phyloP scores from a whole-genome alignment of 2,797 vertebrate species.

The Phrynocephalus guinanensis region DNA sequence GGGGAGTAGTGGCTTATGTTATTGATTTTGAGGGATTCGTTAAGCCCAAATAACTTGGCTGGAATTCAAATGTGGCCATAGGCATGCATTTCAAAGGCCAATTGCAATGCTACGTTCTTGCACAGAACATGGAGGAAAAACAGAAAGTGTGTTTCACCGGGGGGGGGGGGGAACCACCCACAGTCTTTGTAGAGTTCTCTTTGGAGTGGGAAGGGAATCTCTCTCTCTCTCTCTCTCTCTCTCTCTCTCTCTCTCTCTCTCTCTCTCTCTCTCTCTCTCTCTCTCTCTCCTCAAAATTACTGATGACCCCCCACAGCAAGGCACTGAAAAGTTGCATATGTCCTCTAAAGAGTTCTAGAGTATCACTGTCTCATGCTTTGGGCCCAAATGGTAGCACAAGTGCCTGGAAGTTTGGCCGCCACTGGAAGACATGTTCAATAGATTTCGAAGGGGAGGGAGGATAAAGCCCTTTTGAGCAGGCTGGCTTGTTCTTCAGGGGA shows the following conservation, averaged over 20 bases:
- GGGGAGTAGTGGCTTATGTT: neutral
- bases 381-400: neutral
- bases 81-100: neutral
- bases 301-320: neutral
- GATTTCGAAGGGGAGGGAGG: slow-evolving; percentile 13
- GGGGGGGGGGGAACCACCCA: no score
- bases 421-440: neutral
- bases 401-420: slow-evolving; percentile 8
- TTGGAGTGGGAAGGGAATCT: neutral
- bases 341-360: neutral
- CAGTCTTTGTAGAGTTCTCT: neutral
- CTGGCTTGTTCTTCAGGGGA: neutral
- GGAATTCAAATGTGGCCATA: neutral
- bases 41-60: neutral
- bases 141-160: neutral
- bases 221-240: neutral
- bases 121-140: neutral
- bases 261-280: neutral
- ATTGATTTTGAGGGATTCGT: neutral
- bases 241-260: neutral
- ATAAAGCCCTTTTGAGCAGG: slow-evolving; percentile 19
- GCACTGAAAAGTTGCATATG: neutral
- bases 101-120: neutral
- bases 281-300: neutral
- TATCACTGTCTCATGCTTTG: neutral